Evolutionary conservation across 1,140 invertebrate genomes (phyloP), one percentile per base, ranked within the genome.

Genomic region (Temnothorax nylanderi): DNA sequence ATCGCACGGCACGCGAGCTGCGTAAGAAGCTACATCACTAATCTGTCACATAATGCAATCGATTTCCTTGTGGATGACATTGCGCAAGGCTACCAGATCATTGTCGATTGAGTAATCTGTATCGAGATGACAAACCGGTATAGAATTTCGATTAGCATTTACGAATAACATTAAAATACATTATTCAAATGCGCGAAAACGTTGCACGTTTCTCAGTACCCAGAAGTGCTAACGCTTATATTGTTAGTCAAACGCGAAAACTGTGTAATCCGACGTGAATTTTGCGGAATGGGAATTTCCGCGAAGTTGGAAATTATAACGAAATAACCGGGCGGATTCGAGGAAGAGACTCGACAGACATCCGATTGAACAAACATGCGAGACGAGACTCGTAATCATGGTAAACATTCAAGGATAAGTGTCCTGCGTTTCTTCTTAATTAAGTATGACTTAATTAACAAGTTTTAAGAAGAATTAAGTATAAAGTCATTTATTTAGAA

Each of bases 111-210:
- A 77, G 16, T 64, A 77, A 77, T 60, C 18, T 47, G 60, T 51
- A 37, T 51, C 5, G 11, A 67, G 41, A 41, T 8, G 7, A 0
- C 32, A 80, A 67, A 80, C 47, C 77, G 11, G 44, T 80, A 13
- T 69, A 51, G 44, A 69, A 80, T 80, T 80, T 69, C 3, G 3
- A 80, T 67, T 80, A 80, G 44, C 62, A 80, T 80, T 51, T 21
- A 37, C 2, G n/a, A 78, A 56, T 21, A 49, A 65, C 21, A 44
- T 41, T 18, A 65, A 65, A n/a, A 67, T 51, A 11, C 21, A 49
- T 47, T 80, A 67, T 51, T 78, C 76, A 80, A 80, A 49, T 18
- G 2, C n/a, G 11, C 18, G 11, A n/a, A 18, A 41, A 47, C 26
- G 1, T 65, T 13, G 3, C 21, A n/a, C n/a, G 37, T 26, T 65